Percentiles rank a stretch among this genome's conserved stretches.
These are phyloP conservation scores for Hystrix brachyura DNA, from an alignment of 2,113 vertebrate species.

Conservation along the genomic window DNA sequence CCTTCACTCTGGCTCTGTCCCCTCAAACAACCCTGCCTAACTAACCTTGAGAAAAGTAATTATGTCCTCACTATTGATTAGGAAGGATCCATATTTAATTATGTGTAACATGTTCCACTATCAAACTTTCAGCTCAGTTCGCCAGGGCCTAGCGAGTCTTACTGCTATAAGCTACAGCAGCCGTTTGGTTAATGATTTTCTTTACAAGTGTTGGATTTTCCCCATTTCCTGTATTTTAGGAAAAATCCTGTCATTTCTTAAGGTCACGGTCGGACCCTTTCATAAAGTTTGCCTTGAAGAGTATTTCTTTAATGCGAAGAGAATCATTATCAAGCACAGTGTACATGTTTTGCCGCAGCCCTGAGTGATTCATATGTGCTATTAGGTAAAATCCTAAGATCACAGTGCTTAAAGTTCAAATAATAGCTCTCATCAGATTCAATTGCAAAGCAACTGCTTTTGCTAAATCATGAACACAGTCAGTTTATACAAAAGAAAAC, in stretches of 20 bases:
- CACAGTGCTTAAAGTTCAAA: conserved; percentile 65
- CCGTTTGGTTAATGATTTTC: conserved; percentile 74
- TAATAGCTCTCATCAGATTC: conserved; percentile 57
- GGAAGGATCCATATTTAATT: conserved; percentile 86
- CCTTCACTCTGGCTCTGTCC: conserved; percentile 69
- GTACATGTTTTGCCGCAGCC: background rate
- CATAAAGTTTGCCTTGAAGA: conserved; percentile 43
- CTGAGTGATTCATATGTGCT: conserved; percentile 47
- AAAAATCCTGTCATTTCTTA: conserved; percentile 60
- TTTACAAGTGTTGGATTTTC: conserved; percentile 60
- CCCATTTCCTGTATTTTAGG: conserved; percentile 6
- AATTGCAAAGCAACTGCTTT: conserved; percentile 61
- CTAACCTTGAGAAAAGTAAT: conserved; percentile 86
- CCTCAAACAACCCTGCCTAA: conserved; percentile 79
- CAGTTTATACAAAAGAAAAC: conserved; percentile 52
- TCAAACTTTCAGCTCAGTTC: conserved; percentile 80
- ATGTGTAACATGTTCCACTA: conserved; percentile 79
- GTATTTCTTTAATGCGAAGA: conserved; percentile 13
- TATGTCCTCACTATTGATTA: conserved; percentile 85
- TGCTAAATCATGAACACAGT: conserved; percentile 53
- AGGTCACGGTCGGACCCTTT: background rate
- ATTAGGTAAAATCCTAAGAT: conserved; percentile 57
- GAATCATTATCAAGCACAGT: conserved; percentile 33
- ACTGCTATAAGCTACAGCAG: conserved; percentile 43
- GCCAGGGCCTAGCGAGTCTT: conserved; percentile 1